These are phyloP conservation scores for Diorhabda carinulata DNA, from an alignment of 1,140 invertebrate species.

Conservation along the genomic window DNA sequence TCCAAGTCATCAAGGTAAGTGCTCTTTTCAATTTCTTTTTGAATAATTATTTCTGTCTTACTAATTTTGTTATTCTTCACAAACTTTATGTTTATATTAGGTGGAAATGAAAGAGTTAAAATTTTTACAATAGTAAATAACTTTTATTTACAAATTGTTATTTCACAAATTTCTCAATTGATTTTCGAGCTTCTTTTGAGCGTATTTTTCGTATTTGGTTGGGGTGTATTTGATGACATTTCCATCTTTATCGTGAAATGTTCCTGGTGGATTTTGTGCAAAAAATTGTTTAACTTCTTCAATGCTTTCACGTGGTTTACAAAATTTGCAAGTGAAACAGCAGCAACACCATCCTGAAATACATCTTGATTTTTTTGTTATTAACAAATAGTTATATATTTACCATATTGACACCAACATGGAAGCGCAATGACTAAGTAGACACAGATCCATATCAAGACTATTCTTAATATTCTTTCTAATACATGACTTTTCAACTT, in stretches of 20 bases:
- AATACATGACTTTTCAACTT: slow-evolving; percentile 25
- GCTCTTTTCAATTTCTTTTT: no score
- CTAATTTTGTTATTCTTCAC: no score
- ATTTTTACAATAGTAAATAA: no score
- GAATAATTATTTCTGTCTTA: no score
- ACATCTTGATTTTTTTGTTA: not conserved
- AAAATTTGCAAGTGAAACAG: slow-evolving; percentile 42
- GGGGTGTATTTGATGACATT: slow-evolving; percentile 36
- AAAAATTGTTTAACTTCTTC: slow-evolving; percentile 41
- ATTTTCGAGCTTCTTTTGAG: slow-evolving; percentile 42
- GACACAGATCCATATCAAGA: slow-evolving; percentile 39
- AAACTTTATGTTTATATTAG: no score
- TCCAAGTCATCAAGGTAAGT: slow-evolving; percentile 45
- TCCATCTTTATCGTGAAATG: slow-evolving; percentile 31
- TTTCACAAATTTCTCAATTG: slow-evolving; percentile 33
- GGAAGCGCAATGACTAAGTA: slow-evolving; percentile 44
- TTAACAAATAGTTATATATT: slow-evolving; percentile 1
- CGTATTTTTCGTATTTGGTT: slow-evolving; percentile 43
- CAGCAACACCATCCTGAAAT: slow-evolving; percentile 45
- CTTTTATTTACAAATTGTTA: not conserved
- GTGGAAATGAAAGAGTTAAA: no score
- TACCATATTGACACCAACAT: slow-evolving; percentile 44
- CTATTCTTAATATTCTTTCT: slow-evolving; percentile 31
- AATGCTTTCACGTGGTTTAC: slow-evolving; percentile 37
- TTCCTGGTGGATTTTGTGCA: slow-evolving; percentile 40